Percentiles rank a stretch among this genome's conserved stretches.
Evolutionary conservation across 1,140 invertebrate species (phyloP).

Genomic region (Halictus rubicundus): DNA sequence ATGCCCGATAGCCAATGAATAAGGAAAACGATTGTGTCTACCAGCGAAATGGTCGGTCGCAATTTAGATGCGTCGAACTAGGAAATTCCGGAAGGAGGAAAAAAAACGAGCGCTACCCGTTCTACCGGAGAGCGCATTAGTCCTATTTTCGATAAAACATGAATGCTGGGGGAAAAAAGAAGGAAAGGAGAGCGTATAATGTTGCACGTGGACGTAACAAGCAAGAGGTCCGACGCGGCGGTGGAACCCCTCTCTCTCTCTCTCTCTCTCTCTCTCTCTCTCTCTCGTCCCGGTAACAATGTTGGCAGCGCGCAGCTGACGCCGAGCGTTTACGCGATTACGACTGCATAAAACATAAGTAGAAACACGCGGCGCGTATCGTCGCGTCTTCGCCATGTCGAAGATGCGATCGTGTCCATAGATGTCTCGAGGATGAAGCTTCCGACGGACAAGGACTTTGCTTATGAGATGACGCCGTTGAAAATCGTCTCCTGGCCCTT

Average conservation of each 20-base stretch:
- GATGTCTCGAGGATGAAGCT: neutral
- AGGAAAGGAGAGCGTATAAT: too few species aligned
- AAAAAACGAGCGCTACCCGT: too few species aligned
- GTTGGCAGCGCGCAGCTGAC: neutral
- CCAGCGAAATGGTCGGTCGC: neutral
- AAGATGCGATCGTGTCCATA: too few species aligned
- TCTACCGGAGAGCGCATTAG: too few species aligned
- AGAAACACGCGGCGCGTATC: too few species aligned
- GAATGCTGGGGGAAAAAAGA: too few species aligned
- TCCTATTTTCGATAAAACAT: too few species aligned
- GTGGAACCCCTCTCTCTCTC: too few species aligned
- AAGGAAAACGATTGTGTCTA: neutral
- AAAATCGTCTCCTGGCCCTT: conserved; percentile 39
- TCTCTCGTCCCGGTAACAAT: neutral
- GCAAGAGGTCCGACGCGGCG: neutral
- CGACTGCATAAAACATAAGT: conserved; percentile 7
- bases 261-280: too few species aligned
- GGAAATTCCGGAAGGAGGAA: too few species aligned
- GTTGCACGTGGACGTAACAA: too few species aligned
- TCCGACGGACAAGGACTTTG: conserved; percentile 11
- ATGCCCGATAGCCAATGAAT: neutral
- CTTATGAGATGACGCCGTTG: conserved; percentile 31
- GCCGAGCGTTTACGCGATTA: neutral
- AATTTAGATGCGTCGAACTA: neutral
- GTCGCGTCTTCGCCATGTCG: neutral